Evolutionary conservation across 1,140 invertebrate species (phyloP).

Genomic region (Chrysoperla carnea): DNA sequence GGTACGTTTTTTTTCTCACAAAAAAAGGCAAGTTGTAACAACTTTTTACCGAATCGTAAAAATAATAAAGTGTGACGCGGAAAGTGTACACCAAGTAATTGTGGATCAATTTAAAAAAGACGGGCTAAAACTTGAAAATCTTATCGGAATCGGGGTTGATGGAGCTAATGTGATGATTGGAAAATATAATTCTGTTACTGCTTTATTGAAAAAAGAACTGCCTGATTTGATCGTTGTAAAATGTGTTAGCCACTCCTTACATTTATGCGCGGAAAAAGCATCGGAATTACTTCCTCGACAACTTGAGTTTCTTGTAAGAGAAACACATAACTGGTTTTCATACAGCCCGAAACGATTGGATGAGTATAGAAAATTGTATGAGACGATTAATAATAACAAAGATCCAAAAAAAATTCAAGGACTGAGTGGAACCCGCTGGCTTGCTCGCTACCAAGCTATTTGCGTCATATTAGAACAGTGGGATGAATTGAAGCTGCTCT

Average conservation of each 20-base stretch:
- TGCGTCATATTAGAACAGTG: constrained; percentile 13
- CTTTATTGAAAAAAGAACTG: constrained; percentile 3
- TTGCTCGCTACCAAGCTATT: constrained; percentile 12
- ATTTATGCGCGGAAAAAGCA: constrained; percentile 13
- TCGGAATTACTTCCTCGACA: constrained; percentile 7
- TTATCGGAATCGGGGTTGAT: too few relatives aligned
- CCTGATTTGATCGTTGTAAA: constrained; percentile 9
- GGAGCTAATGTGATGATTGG: too few relatives aligned
- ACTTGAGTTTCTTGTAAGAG: constrained; percentile 14
- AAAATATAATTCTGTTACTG: too few relatives aligned
- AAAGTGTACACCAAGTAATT: too few relatives aligned
- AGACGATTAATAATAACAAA: constrained; percentile 11
- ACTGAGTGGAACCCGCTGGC: too few relatives aligned
- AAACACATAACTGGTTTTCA: constrained; percentile 17
- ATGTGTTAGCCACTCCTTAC: constrained; percentile 12
- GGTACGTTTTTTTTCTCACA: too few relatives aligned
- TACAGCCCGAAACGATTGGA: constrained; percentile 16
- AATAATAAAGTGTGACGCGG: too few relatives aligned
- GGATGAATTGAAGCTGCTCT: constrained; percentile 13
- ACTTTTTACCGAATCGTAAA: too few relatives aligned
- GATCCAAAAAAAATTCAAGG: constrained; percentile 4
- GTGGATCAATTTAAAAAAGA: too few relatives aligned
- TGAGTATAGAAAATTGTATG: constrained; percentile 11
- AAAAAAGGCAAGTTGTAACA: too few relatives aligned
- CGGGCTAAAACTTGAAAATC: too few relatives aligned